A percentile compares a stretch with the other conserved stretches of the same genome.
Evolutionary conservation across 2,113 vertebrate species (phyloP).

Genomic region (Indicator indicator): DNA sequence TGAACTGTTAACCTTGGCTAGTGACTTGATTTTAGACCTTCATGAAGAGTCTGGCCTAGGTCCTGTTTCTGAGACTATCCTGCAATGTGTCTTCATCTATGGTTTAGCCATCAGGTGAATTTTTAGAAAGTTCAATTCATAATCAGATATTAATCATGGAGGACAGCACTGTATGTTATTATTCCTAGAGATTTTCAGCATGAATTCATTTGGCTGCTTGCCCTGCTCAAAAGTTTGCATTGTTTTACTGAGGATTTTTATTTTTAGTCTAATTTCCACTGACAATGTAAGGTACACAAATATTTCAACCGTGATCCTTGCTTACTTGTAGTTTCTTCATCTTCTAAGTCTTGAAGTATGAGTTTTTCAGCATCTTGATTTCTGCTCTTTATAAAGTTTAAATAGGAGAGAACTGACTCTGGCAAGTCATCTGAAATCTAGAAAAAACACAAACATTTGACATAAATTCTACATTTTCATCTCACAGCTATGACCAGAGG

Average conservation of each 20-base stretch:
- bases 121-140: neutral
- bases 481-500: neutral
- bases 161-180: neutral
- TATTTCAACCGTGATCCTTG: neutral
- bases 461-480: neutral
- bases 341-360: conserved; percentile 80
- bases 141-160: neutral
- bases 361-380: conserved; percentile 79
- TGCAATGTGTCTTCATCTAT: neutral
- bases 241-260: neutral
- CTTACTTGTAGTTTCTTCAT: conserved; percentile 72
- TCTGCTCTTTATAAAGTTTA: conserved; percentile 78
- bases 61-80: neutral
- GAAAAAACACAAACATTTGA: neutral
- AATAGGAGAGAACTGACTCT: conserved; percentile 82
- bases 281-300: neutral
- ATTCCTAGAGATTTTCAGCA: neutral
- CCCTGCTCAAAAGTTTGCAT: neutral
- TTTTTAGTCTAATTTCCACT: neutral
- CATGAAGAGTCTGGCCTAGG: neutral
- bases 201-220: neutral
- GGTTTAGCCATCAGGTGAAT: neutral
- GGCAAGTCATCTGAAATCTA: conserved; percentile 80
- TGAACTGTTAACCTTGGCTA: neutral
- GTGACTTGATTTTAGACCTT: neutral